Percentiles rank a stretch among this genome's conserved stretches.
phyloP scores from a whole-genome alignment of 2,888 invertebrate species.

The Meteorus colon region DNA sequence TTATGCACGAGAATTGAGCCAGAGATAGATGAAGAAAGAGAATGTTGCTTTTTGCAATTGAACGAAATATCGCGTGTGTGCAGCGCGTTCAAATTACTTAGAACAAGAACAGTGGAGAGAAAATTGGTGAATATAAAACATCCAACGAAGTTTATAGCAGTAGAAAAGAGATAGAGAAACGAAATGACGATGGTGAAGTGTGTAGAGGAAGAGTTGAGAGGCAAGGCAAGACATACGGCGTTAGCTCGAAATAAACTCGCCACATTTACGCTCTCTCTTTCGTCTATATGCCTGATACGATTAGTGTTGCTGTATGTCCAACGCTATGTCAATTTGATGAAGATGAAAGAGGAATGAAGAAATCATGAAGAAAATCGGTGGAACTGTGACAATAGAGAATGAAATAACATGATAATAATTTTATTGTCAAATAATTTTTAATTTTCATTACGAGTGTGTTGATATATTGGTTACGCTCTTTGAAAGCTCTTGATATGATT shows the following conservation, averaged over 20 bases:
- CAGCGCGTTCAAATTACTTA: not conserved
- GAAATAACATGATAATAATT: not conserved
- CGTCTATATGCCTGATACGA: constrained; percentile 51
- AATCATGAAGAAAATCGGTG: constrained; percentile 33
- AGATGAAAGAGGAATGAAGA: constrained; percentile 17
- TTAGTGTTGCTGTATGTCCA: constrained; percentile 41
- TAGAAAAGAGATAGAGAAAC: constrained; percentile 30
- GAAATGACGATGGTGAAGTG: constrained; percentile 30
- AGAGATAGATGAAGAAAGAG: not conserved
- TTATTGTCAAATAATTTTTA: not conserved
- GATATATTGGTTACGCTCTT: too few species aligned
- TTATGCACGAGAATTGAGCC: not conserved
- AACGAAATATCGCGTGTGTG: not conserved
- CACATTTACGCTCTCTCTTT: constrained; percentile 55
- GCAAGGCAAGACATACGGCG: constrained; percentile 60
- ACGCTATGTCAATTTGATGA: not conserved
- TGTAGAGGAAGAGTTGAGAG: constrained; percentile 51
- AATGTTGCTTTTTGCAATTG: not conserved
- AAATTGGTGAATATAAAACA: not conserved
- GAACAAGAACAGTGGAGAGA: not conserved
- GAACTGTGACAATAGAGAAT: not conserved
- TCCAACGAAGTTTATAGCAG: constrained; percentile 15
- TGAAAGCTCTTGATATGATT: too few species aligned
- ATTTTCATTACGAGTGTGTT: too few species aligned
- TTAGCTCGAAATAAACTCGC: constrained; percentile 68